These are phyloP conservation scores for Homarus americanus DNA, from an alignment of 1,140 invertebrate species.

Conservation along the genomic window DNA sequence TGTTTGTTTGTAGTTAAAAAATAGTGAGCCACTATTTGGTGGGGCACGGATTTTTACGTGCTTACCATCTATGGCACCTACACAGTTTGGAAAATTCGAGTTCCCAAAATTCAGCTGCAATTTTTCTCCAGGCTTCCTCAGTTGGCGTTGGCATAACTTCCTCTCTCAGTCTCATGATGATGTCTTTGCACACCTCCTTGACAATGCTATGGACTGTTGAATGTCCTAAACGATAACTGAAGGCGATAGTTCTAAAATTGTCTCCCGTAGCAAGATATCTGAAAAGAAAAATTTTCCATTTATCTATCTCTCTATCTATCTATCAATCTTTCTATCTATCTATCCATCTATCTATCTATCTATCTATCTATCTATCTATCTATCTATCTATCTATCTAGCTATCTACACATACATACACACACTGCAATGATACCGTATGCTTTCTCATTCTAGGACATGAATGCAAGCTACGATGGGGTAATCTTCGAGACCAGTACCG, in stretches of 20 bases:
- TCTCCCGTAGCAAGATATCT: constrained; percentile 40
- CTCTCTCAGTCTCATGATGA: constrained; percentile 24
- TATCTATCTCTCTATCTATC: no score
- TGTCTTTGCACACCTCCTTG: no score
- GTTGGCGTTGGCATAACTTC: constrained; percentile 41
- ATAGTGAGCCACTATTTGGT: constrained; percentile 36
- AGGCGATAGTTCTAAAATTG: constrained; percentile 38
- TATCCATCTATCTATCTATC: no score
- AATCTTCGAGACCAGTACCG: constrained; percentile 34
- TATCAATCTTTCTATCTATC: no score
- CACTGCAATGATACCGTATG: no score
- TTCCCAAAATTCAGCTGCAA: constrained; percentile 33
- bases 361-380: constrained; percentile 3
- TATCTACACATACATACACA: not conserved
- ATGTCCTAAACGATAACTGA: constrained; percentile 43
- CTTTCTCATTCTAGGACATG: not conserved
- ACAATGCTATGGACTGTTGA: constrained; percentile 15
- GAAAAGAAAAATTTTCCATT: constrained; percentile 1
- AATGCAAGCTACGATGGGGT: constrained; percentile 36
- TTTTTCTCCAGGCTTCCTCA: constrained; percentile 22
- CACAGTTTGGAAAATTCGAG: constrained; percentile 28
- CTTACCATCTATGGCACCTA: constrained; percentile 40
- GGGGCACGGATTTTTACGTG: constrained; percentile 30
- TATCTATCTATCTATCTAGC: constrained; percentile 18
- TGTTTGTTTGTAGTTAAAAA: constrained; percentile 41